A percentile compares a stretch with the other conserved stretches of the same genome.
Conservation (phyloP, 2,888 invertebrate species). For the Lepidonotus clava region DNA sequence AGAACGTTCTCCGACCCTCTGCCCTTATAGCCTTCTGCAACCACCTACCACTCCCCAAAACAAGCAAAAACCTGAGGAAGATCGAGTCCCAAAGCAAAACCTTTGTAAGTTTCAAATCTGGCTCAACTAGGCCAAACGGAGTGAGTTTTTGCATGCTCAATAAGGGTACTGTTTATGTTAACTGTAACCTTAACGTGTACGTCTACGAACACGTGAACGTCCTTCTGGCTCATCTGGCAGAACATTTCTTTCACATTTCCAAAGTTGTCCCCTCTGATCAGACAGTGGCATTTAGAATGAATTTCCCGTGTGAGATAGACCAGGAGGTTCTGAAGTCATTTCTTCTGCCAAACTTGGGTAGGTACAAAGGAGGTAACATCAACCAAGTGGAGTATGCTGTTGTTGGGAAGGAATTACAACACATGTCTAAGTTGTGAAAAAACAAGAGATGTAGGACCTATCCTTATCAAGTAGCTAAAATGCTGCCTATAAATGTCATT, state of each 20-base stretch:
- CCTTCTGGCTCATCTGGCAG: background rate
- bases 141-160: background rate
- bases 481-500: no score
- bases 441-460: no score
- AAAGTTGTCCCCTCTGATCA: background rate
- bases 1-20: background rate
- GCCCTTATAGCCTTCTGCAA: background rate
- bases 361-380: background rate
- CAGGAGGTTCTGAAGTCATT: background rate
- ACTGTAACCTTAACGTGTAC: background rate
- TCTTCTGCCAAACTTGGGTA: background rate
- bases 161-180: background rate
- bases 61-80: background rate
- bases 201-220: background rate
- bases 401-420: background rate
- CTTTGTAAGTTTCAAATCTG: background rate
- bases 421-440: background rate
- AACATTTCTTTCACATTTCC: background rate
- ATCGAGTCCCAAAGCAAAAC: background rate
- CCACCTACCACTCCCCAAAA: background rate
- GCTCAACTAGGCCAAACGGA: background rate
- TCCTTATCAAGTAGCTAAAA: no score
- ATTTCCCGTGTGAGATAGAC: background rate
- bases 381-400: background rate
- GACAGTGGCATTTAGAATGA: background rate